These are phyloP conservation scores for Propithecus perrieri DNA, from an alignment of 2,797 vertebrate genomes.

Conservation along the genomic window DNA sequence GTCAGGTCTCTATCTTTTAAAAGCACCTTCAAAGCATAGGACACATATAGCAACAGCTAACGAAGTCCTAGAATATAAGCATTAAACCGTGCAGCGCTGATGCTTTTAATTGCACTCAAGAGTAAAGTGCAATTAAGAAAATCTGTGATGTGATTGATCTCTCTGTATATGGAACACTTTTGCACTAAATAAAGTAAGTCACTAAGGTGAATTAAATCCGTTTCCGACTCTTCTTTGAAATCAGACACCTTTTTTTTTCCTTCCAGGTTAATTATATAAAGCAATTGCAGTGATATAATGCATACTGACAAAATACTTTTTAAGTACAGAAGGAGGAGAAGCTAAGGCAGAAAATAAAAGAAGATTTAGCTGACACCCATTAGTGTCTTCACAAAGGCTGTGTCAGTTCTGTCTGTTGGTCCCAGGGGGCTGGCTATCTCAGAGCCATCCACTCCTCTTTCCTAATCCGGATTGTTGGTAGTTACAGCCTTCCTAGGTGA, in stretches of 20 bases:
- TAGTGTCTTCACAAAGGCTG: background rate
- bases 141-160: slow-evolving; percentile 63
- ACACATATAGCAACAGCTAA: background rate
- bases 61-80: background rate
- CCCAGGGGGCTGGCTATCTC: background rate
- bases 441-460: background rate
- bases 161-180: slow-evolving; percentile 53
- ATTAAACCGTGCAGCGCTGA: background rate
- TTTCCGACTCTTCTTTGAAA: slow-evolving; percentile 52
- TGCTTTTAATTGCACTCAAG: slow-evolving; percentile 61
- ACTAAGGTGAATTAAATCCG: slow-evolving; percentile 53
- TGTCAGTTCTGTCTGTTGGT: background rate
- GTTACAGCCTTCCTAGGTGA: background rate
- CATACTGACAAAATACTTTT: background rate
- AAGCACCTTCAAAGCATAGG: background rate
- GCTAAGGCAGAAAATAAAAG: background rate
- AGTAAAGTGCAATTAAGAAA: slow-evolving; percentile 72
- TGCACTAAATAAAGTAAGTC: slow-evolving; percentile 66
- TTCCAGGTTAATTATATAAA: slow-evolving; percentile 51
- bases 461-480: background rate
- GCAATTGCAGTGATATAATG: slow-evolving; percentile 16
- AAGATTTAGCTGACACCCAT: background rate
- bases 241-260: background rate
- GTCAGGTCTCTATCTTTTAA: background rate
- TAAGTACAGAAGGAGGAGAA: background rate